Base-by-base conservation (phyloP, 1,140 invertebrate species). In the Asbolus verrucosus region DNA sequence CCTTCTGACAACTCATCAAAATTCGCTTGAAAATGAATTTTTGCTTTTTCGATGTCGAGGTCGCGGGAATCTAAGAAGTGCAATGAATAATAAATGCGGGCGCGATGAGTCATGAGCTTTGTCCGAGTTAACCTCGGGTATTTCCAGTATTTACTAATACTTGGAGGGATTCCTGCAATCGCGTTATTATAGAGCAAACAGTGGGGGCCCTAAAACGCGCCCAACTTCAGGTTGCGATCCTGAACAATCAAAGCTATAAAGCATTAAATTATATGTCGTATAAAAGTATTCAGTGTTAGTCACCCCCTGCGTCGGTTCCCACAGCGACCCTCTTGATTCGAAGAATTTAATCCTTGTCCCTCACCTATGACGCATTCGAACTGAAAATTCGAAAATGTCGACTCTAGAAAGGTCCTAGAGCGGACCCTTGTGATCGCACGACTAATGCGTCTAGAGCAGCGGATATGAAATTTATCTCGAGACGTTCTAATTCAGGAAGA, bases 251-350 rank as follows among this genome's bases (percentile, higher is more conserved):
- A 63, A 71, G 70, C 62, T 61, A 67, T 30, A 60, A 39, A 50
- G 65, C 70, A 67, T 71, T 62, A 67, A 66, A 71, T 67, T 71
- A 71, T 68, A 71, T 59, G 69, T 67, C 70, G 67, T 39, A 67
- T 71, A 71, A 71, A 71, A 71, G 65, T 62, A 16, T 63, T 68
- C 65, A 71, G 50, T 67, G 60, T 67, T 63, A 71, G 70, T 67
- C 70, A 71, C 70, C 70, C 70, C 61, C 65, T 67, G 33, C 21
- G 30, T 50, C 21, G 41, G 36, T 67, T 61, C 67, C 59, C 67
- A 69, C 31, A 39, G 59, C 59, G 59, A 62, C 67, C 67, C 67
- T 69, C 67, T 59, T 63, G 46, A 69, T 69, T 69, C 67, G 16
- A 38, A 27, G 38, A 69, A 24, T 61, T 62, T 67, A 71, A 71